A percentile compares a stretch with the other conserved stretches of the same genome.
Evolutionary conservation across 2,888 invertebrate genomes (phyloP).

Genomic region (Trimorus sp.): DNA sequence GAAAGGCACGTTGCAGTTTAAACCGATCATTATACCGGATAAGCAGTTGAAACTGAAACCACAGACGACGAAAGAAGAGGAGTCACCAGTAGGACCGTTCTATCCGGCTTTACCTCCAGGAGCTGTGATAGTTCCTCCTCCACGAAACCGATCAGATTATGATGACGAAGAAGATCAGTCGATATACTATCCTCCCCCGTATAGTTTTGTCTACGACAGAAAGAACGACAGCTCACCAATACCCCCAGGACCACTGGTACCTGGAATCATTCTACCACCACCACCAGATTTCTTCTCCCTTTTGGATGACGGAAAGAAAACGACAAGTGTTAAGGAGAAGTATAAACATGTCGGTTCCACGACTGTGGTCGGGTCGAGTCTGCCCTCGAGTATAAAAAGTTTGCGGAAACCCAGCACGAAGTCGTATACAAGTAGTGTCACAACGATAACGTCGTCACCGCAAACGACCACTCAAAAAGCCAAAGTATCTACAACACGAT

Average conservation of each 20-base stretch:
- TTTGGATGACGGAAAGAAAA: conserved; percentile 83
- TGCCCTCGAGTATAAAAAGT: conserved; percentile 26
- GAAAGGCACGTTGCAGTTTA: conserved; percentile 71
- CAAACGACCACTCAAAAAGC: conserved; percentile 61
- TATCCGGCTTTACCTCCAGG: conserved; percentile 85
- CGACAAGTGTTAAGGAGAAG: conserved; percentile 69
- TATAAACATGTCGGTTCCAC: conserved; percentile 72
- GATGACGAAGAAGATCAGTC: conserved; percentile 96
- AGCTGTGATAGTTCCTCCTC: conserved; percentile 83
- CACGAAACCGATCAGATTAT: conserved; percentile 87
- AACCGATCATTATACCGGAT: conserved; percentile 65
- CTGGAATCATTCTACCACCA: conserved; percentile 93
- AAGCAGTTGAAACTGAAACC: conserved; percentile 82
- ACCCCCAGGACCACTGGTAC: conserved; percentile 92
- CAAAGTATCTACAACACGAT: conserved; percentile 48
- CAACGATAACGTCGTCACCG: conserved; percentile 48
- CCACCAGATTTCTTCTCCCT: conserved; percentile 93
- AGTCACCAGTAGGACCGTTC: conserved; percentile 73
- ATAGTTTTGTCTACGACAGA: conserved; percentile 91
- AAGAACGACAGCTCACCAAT: conserved; percentile 90
- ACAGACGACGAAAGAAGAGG: conserved; percentile 74
- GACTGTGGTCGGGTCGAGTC: conserved; percentile 66
- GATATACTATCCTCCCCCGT: conserved; percentile 94
- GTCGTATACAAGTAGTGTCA: conserved; percentile 37
- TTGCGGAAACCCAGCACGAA: conserved; percentile 43